Base-by-base conservation (phyloP, 2,888 invertebrate species). In the Ethmia dodecea region DNA sequence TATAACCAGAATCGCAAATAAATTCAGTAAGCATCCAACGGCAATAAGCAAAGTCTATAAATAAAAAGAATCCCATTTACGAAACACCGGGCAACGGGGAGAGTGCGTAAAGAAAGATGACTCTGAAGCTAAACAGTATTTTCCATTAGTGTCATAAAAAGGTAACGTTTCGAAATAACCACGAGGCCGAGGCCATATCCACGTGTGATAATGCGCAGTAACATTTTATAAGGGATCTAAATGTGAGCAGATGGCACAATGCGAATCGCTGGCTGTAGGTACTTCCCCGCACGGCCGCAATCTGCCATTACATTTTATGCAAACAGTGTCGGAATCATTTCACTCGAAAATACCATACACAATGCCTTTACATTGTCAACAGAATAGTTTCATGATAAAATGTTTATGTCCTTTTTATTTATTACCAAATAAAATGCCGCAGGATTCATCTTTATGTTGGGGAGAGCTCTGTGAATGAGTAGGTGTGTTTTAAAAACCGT, bases 211-310 rank as follows among this genome's bases (percentile, higher is more conserved):
- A 81, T 78, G 75, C 68, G 81, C 77, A 75, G 76, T 81, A 77
- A 83, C 83, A 79, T 83, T 83, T 83, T 83, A 83, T 79, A 83
- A 78, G 79, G 81, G 80, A 78, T 79, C 78, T 72, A 69, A 78
- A 83, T 79, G 80, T 71, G 77, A 73, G 79, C 83, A 80, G 80
- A 83, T 83, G 83, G 83, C 72, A 74, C 73, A 71, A 75, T 69
- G 68, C 60, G 78, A 75, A 75, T 75, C 73, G 77, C 66, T 69
- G 67, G 64, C 61, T 65, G 72, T 70, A 72, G 70, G 72, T 70
- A 72, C 71, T 67, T 64, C 69, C 66, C 70, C 62, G 56, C 61
- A 58, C 65, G 71, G 68, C 78, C 79, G 71, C 80, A 81, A 81
- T 78, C 80, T 68, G 67, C 79, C 70, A 75, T 83, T 76, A 81